Conservation (phyloP, 2,113 vertebrate species). For the Cinclus mexicanus region DNA sequence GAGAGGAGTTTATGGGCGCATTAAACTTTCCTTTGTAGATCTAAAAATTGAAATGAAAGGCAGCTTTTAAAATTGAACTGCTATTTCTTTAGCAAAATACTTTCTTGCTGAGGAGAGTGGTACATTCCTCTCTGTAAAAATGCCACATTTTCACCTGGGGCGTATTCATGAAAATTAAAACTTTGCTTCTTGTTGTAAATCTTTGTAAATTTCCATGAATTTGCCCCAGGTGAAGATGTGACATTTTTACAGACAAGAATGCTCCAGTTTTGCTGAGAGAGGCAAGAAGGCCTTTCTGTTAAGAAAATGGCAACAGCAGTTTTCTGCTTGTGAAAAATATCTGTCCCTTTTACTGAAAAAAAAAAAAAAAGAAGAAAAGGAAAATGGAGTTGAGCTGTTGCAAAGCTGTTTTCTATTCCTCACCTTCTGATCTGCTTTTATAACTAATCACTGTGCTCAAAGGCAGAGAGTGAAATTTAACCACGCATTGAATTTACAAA, state of each 20-base stretch:
- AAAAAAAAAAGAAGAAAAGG: neutral
- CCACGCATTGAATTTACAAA: neutral
- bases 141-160: slow-evolving; percentile 51
- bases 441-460: neutral
- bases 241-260: slow-evolving; percentile 56
- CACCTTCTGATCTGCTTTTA: neutral
- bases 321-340: neutral
- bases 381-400: neutral
- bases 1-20: neutral
- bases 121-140: slow-evolving; percentile 42
- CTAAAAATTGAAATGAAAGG: neutral
- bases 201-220: slow-evolving; percentile 52
- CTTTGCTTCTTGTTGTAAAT: slow-evolving; percentile 56
- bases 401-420: neutral
- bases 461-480: neutral
- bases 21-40: neutral
- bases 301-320: neutral
- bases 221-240: slow-evolving; percentile 50
- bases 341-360: neutral
- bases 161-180: slow-evolving; percentile 59
- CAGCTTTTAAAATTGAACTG: neutral
- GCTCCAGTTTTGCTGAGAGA: slow-evolving; percentile 52
- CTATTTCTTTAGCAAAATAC: neutral
- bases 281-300: neutral
- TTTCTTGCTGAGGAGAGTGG: neutral